phyloP scores from a whole-genome alignment of 2,888 invertebrate genomes.

The Aleiodes alternator region DNA sequence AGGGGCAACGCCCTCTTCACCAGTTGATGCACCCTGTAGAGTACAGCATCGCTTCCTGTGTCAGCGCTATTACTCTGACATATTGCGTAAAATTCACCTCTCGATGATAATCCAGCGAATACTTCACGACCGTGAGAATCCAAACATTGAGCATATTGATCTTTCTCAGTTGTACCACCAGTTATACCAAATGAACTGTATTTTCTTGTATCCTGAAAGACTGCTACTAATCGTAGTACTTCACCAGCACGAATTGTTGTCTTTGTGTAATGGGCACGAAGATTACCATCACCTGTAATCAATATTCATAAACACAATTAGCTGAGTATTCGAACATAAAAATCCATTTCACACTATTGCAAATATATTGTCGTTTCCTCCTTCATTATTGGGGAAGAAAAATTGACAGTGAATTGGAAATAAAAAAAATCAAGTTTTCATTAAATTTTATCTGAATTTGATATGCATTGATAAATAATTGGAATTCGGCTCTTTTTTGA shows the following conservation, averaged over 20 bases:
- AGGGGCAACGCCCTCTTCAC: conserved; percentile 76
- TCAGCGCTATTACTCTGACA: conserved; percentile 74
- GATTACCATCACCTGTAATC: conserved; percentile 69
- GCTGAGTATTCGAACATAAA: neutral
- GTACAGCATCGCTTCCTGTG: conserved; percentile 73
- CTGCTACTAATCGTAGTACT: conserved; percentile 77
- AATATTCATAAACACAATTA: conserved; percentile 14
- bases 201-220: conserved; percentile 77
- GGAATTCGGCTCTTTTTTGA: too few relatives aligned
- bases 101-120: conserved; percentile 76
- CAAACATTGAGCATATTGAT: conserved; percentile 77
- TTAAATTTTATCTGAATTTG: too few relatives aligned
- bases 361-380: too few relatives aligned
- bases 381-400: too few relatives aligned
- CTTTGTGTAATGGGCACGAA: conserved; percentile 76
- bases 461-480: too few relatives aligned
- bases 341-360: too few relatives aligned
- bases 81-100: conserved; percentile 77
- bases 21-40: conserved; percentile 77
- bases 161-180: conserved; percentile 69
- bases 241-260: conserved; percentile 76
- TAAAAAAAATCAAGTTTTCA: too few relatives aligned
- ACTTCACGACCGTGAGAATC: conserved; percentile 74
- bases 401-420: too few relatives aligned
- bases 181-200: conserved; percentile 72